Conservation (phyloP, 2,888 invertebrate genomes). For the Stictocephala bisonia region DNA sequence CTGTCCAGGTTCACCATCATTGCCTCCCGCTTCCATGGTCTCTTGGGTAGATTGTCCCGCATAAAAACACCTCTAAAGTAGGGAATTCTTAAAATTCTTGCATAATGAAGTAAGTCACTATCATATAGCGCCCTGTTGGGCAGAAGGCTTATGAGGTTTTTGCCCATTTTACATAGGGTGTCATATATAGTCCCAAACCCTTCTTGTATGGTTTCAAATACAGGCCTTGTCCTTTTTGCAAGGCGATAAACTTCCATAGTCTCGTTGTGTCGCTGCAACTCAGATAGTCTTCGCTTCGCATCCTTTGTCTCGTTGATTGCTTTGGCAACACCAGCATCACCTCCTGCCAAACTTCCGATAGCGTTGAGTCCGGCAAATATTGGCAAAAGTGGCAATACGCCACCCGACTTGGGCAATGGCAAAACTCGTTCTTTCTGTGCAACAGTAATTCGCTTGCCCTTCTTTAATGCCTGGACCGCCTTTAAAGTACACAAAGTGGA, state of each 20-base stretch:
- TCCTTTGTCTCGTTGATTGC: constrained; percentile 61
- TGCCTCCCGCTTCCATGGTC: constrained; percentile 57
- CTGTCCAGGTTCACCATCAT: constrained; percentile 61
- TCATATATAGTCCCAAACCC: constrained; percentile 45
- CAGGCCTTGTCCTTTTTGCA: constrained; percentile 62
- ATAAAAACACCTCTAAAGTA: constrained; percentile 61
- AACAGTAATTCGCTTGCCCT: too few species aligned
- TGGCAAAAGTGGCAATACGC: constrained; percentile 60
- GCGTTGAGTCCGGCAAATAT: constrained; percentile 62
- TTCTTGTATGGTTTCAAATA: constrained; percentile 43
- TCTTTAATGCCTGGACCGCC: too few species aligned
- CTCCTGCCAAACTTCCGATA: constrained; percentile 62
- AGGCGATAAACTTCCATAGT: constrained; percentile 63
- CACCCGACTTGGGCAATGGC: constrained; percentile 58
- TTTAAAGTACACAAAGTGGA: too few species aligned
- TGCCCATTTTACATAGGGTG: constrained; percentile 48
- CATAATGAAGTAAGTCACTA: constrained; percentile 54
- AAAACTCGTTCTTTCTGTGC: too few species aligned
- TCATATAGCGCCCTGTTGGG: constrained; percentile 46
- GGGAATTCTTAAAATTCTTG: constrained; percentile 46
- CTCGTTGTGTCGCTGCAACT: constrained; percentile 62
- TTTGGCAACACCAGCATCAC: constrained; percentile 62
- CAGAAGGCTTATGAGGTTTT: constrained; percentile 51
- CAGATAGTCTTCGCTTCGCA: constrained; percentile 60
- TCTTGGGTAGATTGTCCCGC: constrained; percentile 62